Evolutionary conservation across 1,140 invertebrate species (phyloP).

Genomic region (Temnothorax nylanderi): DNA sequence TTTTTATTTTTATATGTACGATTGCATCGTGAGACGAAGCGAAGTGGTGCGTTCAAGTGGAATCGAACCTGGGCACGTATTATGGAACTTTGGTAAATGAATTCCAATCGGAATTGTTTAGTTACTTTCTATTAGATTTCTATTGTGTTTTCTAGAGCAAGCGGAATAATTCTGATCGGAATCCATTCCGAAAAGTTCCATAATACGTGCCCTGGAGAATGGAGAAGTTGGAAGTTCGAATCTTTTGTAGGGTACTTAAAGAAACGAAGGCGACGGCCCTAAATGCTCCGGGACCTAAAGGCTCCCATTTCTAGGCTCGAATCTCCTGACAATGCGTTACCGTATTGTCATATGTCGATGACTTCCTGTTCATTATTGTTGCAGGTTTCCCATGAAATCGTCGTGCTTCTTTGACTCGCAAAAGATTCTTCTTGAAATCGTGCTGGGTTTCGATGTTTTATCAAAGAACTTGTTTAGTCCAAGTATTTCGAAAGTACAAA

Average conservation of each 20-base stretch:
- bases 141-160: too few species aligned
- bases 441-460: too few species aligned
- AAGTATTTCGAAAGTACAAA: not conserved
- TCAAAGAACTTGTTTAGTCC: not conserved
- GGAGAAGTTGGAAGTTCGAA: too few species aligned
- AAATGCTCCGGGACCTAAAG: not conserved
- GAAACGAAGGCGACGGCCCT: not conserved
- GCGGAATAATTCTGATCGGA: too few species aligned
- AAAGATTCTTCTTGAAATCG: too few species aligned
- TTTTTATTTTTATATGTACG: not conserved
- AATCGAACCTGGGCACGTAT: not conserved
- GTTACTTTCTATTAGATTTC: too few species aligned
- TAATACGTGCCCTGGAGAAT: too few species aligned
- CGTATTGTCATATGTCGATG: not conserved
- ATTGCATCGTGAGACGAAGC: not conserved
- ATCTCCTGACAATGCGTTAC: not conserved
- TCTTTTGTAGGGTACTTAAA: not conserved
- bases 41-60: not conserved
- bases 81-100: too few species aligned
- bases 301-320: not conserved
- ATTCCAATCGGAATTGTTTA: too few species aligned
- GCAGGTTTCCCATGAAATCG: not conserved
- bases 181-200: too few species aligned
- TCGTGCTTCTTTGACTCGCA: not conserved
- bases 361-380: not conserved